Evolutionary conservation across 2,797 vertebrate genomes (phyloP), one percentile per base, ranked within the genome.

Genomic region (Muscicapa striata): DNA sequence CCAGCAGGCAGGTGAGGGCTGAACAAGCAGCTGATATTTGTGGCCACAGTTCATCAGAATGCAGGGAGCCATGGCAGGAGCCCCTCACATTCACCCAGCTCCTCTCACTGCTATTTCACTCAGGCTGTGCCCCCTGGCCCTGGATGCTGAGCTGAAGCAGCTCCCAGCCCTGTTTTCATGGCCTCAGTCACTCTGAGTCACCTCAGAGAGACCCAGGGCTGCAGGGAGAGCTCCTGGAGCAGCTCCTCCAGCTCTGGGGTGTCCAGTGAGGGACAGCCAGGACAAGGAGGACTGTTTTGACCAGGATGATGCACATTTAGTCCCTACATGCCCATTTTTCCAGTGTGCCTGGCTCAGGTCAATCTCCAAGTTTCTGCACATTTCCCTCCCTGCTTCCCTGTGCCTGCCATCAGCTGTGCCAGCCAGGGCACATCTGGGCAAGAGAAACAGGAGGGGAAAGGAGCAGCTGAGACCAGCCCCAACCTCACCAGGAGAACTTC

Each of bases 381-480:
- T 40, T 15, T 23, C n/a, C 16, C 81, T 46, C 64, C 30, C 46
- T 38, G 17, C 49, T 30, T 20, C 21, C 41, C 70, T 0, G 0
- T 32, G 81, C 48, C 61, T 72, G 30, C 63, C 52, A 15, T 84
- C 89, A 95, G 82, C 77, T 94, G 93, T 5, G 21, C 22, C 73
- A 63, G 89, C n/a, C 89, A 78, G 79, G 68, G 46, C 40, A 24
- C 90, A 92, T 70, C 74, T 93, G 79, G 76, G 57, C 57, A 32
- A 63, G 48, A 7, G 11, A 48, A 84, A 92, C 8, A 74, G 57
- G 38, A 54, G 70, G 55, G 46, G 45, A 63, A 55, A 82, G 40
- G 57, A 91, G 83, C 95, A 96, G 81, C 90, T 96, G 93, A 81
- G 91, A 77, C 48, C 63, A 86, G 89, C 43, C 63, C 45, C 81